Conservation (phyloP, 2,888 invertebrate genomes). For the Pecten maximus region DNA sequence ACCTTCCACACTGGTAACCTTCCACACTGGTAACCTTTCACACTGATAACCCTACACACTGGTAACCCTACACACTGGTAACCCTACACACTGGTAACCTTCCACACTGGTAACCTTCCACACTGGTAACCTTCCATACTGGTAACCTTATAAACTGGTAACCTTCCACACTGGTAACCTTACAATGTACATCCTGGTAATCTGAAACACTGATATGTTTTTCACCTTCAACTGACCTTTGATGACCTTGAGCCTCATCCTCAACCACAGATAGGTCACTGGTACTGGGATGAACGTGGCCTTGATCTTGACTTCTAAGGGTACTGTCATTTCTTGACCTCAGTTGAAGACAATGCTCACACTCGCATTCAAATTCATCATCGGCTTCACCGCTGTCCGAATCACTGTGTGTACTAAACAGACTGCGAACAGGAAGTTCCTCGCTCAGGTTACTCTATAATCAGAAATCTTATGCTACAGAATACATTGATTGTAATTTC, state of each 20-base stretch:
- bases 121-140: no score
- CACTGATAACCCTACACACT: no score
- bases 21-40: no score
- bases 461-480: neutral
- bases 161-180: no score
- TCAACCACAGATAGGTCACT: slow-evolving; percentile 7
- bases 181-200: no score
- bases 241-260: slow-evolving; percentile 5
- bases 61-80: no score
- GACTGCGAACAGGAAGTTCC: neutral
- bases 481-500: no score
- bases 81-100: no score
- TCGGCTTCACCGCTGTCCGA: slow-evolving; percentile 68
- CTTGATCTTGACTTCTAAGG: neutral
- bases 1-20: no score
- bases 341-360: slow-evolving; percentile 65
- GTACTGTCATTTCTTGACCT: slow-evolving; percentile 41
- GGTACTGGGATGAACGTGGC: neutral
- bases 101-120: no score
- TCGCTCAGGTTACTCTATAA: neutral
- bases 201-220: no score
- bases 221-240: neutral
- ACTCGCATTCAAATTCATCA: slow-evolving; percentile 75
- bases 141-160: no score
- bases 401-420: slow-evolving; percentile 19